phyloP scores from a whole-genome alignment of 2,888 invertebrate species.

The Mythimna vitellina region DNA sequence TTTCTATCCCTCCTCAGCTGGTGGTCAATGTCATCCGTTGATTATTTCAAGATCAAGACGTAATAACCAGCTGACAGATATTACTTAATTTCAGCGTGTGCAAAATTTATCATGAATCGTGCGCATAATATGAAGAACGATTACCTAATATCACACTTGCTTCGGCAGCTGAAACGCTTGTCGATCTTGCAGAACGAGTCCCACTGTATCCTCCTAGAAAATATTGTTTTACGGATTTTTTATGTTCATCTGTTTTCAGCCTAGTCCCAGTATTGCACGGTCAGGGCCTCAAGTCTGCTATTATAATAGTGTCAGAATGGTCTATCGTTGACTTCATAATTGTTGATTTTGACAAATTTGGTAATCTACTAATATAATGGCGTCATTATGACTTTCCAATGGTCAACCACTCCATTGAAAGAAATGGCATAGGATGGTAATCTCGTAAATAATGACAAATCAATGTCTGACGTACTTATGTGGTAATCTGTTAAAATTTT shows the following conservation, averaged over 20 bases:
- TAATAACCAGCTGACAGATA: constrained; percentile 2
- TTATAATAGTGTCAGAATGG: too few species aligned
- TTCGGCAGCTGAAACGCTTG: constrained; percentile 79
- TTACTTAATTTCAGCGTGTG: constrained; percentile 18
- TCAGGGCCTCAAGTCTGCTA: too few species aligned
- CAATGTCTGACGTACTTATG: too few species aligned
- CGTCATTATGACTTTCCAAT: too few species aligned
- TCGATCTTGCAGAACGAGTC: constrained; percentile 81
- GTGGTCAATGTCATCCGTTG: neutral
- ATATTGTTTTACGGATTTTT: neutral
- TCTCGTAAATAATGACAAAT: too few species aligned
- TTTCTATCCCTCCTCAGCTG: neutral
- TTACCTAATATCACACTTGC: constrained; percentile 86
- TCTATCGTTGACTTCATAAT: too few species aligned
- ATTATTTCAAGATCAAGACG: constrained; percentile 1
- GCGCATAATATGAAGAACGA: neutral
- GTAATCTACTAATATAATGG: too few species aligned
- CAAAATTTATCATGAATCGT: constrained; percentile 1
- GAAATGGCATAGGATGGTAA: too few species aligned
- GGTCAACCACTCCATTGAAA: too few species aligned
- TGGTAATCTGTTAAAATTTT: too few species aligned
- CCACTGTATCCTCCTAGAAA: constrained; percentile 81
- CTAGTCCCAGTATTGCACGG: neutral
- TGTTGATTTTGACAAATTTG: too few species aligned
- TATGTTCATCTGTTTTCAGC: neutral